Percentiles rank a stretch among this genome's conserved stretches.
phyloP scores from a whole-genome alignment of 2,888 invertebrate species.

The Calliphora vomitoria region DNA sequence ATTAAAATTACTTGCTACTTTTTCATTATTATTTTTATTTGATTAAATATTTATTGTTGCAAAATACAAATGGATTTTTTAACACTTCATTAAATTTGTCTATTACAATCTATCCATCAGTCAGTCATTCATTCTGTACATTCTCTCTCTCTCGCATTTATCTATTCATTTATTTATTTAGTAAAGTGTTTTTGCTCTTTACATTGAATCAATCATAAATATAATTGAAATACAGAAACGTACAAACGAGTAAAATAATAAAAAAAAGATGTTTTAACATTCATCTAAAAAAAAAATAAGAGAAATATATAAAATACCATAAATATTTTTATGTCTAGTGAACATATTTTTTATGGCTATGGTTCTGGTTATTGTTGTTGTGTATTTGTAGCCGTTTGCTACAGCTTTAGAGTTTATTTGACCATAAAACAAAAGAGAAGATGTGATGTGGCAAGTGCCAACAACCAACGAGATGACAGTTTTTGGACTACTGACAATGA shows the following conservation, averaged over 20 bases:
- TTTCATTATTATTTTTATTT: conserved; percentile 34
- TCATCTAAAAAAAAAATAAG: neutral
- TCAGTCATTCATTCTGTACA: neutral
- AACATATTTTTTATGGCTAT: conserved; percentile 59
- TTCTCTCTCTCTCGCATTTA: conserved; percentile 12
- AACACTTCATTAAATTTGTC: conserved; percentile 49
- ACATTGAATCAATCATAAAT: conserved; percentile 62
- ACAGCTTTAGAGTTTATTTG: conserved; percentile 44
- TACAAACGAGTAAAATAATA: neutral
- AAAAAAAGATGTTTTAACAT: neutral
- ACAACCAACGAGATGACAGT: conserved; percentile 31
- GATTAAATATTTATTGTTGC: conserved; percentile 39
- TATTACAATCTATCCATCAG: conserved; percentile 9
- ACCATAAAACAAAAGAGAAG: conserved; percentile 47
- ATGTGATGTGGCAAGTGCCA: conserved; percentile 3
- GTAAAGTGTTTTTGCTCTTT: neutral
- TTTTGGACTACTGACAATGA: conserved; percentile 47
- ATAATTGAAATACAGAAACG: conserved; percentile 40
- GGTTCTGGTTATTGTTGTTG: conserved; percentile 32
- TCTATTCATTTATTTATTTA: conserved; percentile 33
- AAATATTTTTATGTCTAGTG: conserved; percentile 51
- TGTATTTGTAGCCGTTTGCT: conserved; percentile 3
- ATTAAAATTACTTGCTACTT: conserved; percentile 9
- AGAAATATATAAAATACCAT: conserved; percentile 21
- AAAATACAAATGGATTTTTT: conserved; percentile 38